A percentile compares a stretch with the other conserved stretches of the same genome.
phyloP scores from a whole-genome alignment of 2,113 vertebrate genomes.

The Neotoma lepida region DNA sequence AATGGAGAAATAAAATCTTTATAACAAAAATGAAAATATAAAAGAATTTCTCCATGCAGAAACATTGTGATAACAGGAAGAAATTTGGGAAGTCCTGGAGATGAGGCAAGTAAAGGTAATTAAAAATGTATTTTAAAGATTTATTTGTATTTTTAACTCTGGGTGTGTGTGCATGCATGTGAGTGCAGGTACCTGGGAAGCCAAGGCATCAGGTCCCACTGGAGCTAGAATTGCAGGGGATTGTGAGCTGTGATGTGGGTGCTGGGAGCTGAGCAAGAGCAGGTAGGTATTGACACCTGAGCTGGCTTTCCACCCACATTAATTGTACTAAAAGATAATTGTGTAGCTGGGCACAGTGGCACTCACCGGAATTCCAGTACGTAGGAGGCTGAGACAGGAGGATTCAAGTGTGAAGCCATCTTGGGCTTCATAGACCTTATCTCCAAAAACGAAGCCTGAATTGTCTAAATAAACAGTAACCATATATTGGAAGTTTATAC shows the following conservation, averaged over 20 bases:
- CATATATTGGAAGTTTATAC: neutral
- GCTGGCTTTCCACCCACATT: neutral
- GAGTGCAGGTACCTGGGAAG: neutral
- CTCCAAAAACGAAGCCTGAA: neutral
- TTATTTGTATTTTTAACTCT: too few species aligned
- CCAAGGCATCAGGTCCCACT: neutral
- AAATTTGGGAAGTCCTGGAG: slow-evolving; percentile 18
- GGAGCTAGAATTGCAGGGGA: neutral
- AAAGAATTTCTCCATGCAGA: slow-evolving; percentile 36
- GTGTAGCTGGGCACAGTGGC: neutral
- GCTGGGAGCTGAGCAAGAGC: neutral
- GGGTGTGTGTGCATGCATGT: too few species aligned
- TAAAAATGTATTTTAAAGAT: slow-evolving; percentile 3
- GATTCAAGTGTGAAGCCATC: neutral
- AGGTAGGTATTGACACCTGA: neutral
- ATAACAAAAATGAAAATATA: neutral
- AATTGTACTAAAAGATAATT: slow-evolving; percentile 8
- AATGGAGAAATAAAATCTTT: neutral
- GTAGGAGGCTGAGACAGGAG: neutral
- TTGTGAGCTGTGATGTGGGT: neutral
- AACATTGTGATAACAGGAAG: neutral
- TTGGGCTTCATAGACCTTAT: neutral
- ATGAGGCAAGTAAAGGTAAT: slow-evolving; percentile 45
- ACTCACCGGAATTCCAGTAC: neutral
- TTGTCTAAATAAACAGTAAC: neutral